Evolutionary conservation across 2,113 vertebrate genomes (phyloP).

Genomic region (Procavia capensis): DNA sequence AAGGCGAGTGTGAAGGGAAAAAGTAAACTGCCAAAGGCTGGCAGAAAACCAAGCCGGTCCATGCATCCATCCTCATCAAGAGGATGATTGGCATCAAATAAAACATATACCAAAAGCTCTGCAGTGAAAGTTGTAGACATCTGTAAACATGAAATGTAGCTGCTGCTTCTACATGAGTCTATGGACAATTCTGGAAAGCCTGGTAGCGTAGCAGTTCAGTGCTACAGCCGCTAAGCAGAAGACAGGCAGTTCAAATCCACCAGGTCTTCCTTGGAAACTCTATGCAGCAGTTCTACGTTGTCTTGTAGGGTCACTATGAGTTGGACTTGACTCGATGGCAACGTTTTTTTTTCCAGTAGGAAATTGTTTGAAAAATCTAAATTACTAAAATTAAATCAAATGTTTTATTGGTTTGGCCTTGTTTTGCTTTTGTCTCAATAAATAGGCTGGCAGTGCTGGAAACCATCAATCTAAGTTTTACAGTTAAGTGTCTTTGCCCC

Average conservation of each 20-base stretch:
- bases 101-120: conserved; percentile 72
- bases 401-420: conserved; percentile 53
- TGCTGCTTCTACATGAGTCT: conserved; percentile 66
- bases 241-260: no score
- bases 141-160: conserved; percentile 78
- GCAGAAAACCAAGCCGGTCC: conserved; percentile 42
- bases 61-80: conserved; percentile 55
- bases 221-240: no score
- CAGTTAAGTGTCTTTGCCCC: neutral
- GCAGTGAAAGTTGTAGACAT: conserved; percentile 73
- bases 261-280: no score
- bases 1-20: neutral
- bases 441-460: conserved; percentile 67
- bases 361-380: conserved; percentile 70
- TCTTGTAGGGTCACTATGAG: no score
- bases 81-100: conserved; percentile 55
- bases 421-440: conserved; percentile 79
- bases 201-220: no score
- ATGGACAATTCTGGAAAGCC: no score
- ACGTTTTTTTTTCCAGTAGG: no score
- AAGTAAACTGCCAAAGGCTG: conserved; percentile 61
- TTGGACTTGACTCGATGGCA: no score
- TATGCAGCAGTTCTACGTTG: no score
- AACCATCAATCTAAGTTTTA: conserved; percentile 51
- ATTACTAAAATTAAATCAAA: conserved; percentile 44